Evolutionary conservation across 2,113 vertebrate genomes (phyloP).

Genomic region (Probosciger aterrimus): DNA sequence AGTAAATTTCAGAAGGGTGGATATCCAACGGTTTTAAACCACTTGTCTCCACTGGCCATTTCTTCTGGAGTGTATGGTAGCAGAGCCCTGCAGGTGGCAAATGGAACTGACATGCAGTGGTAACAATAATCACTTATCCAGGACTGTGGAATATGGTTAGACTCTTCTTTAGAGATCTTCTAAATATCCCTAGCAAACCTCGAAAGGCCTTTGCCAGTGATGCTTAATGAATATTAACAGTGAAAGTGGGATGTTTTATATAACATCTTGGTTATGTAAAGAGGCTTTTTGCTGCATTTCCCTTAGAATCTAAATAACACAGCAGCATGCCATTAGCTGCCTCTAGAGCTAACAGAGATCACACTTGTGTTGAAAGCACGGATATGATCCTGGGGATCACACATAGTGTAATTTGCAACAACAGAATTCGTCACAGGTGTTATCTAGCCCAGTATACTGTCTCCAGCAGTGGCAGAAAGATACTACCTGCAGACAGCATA

Average conservation of each 20-base stretch:
- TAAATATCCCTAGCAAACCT: not conserved
- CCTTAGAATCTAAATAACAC: not conserved
- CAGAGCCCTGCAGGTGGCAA: not conserved
- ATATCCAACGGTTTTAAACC: not conserved
- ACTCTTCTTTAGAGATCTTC: not conserved
- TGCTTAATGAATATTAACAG: slow-evolving; percentile 20
- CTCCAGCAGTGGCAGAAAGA: not conserved
- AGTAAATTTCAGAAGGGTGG: not conserved
- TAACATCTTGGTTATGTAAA: not conserved
- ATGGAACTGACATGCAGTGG: not conserved
- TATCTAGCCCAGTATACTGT: not conserved
- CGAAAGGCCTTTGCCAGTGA: not conserved
- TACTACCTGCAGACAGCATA: not conserved
- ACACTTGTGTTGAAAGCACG: not conserved
- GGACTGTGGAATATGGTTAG: not conserved
- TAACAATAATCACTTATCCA: not conserved
- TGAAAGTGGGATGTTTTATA: slow-evolving; percentile 3
- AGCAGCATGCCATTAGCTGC: not conserved
- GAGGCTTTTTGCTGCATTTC: not conserved
- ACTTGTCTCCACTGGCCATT: not conserved
- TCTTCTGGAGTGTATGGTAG: not conserved
- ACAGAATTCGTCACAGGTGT: not conserved
- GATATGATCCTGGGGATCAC: not conserved
- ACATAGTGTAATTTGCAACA: not conserved
- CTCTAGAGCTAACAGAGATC: not conserved